Percentiles rank a stretch among this genome's conserved stretches.
Evolutionary conservation across 2,888 invertebrate genomes (phyloP).

Genomic region (Apoda limacodes): DNA sequence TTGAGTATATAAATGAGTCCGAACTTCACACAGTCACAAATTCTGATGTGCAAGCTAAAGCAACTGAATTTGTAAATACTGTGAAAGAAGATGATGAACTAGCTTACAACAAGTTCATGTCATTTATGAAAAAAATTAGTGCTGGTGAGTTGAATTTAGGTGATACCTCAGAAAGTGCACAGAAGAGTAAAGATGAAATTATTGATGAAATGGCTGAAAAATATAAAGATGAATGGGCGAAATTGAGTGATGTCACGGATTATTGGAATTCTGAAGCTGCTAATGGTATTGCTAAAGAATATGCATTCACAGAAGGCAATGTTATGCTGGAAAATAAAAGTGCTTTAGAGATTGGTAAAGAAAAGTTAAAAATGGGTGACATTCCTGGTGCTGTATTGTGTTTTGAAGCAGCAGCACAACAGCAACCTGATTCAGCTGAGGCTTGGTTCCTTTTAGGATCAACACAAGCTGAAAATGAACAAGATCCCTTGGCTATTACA

Average conservation of each 20-base stretch:
- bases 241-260: constrained; percentile 73
- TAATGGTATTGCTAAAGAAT: constrained; percentile 72
- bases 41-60: constrained; percentile 60
- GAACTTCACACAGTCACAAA: constrained; percentile 34
- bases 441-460: constrained; percentile 91
- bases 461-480: constrained; percentile 98
- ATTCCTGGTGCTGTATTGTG: constrained; percentile 95
- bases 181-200: constrained; percentile 48
- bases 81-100: constrained; percentile 76
- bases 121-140: constrained; percentile 83
- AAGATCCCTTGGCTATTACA: constrained; percentile 92
- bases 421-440: constrained; percentile 81
- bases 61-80: constrained; percentile 67
- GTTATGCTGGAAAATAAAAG: constrained; percentile 81
- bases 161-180: constrained; percentile 43
- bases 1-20: constrained; percentile 51
- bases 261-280: constrained; percentile 75
- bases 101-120: constrained; percentile 85
- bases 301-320: constrained; percentile 86
- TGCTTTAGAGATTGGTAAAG: constrained; percentile 88
- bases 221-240: constrained; percentile 83
- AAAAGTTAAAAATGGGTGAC: constrained; percentile 86
- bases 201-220: constrained; percentile 68
- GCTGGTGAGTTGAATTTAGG: constrained; percentile 73
- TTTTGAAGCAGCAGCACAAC: constrained; percentile 95